These are phyloP conservation scores for Benthosema pterotum DNA, from an alignment of 2,797 vertebrate species.

Conservation along the genomic window DNA sequence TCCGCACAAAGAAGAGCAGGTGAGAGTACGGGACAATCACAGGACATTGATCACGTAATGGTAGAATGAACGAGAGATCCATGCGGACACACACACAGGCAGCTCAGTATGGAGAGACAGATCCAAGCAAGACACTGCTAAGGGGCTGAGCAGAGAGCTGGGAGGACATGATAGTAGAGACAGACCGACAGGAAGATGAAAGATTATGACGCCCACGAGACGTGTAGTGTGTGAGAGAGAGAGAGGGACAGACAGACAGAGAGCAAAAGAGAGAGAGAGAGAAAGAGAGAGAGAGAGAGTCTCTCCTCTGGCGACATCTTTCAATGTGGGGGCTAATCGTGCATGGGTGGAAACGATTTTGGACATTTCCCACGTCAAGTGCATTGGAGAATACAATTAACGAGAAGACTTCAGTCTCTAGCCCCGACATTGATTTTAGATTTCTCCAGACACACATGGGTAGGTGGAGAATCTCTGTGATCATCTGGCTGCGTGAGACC, in stretches of 20 bases:
- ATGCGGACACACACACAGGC: conserved; percentile 45
- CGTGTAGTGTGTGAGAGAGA: neutral
- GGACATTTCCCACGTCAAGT: too few species aligned
- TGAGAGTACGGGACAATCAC: conserved; percentile 16
- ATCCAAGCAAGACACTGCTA: conserved; percentile 40
- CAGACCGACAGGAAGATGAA: neutral
- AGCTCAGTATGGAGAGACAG: conserved; percentile 1
- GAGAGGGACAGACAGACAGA: neutral
- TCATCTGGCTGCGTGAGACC: too few species aligned
- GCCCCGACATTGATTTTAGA: too few species aligned
- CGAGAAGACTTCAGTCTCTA: too few species aligned
- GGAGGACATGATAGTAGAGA: neutral
- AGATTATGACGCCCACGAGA: neutral
- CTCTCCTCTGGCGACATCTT: too few species aligned
- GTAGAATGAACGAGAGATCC: conserved; percentile 23
- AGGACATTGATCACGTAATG: conserved; percentile 7
- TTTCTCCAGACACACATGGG: too few species aligned
- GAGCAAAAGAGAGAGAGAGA: conserved; percentile 8
- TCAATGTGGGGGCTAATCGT: too few species aligned
- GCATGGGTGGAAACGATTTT: too few species aligned
- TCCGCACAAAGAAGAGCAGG: neutral
- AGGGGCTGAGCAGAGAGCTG: neutral
- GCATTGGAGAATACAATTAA: too few species aligned
- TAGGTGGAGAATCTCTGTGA: too few species aligned
- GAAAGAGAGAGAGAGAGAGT: neutral